Evolutionary conservation across 1,140 invertebrate species (phyloP), one percentile per base, ranked within the genome.

Genomic region (Penaeus indicus): DNA sequence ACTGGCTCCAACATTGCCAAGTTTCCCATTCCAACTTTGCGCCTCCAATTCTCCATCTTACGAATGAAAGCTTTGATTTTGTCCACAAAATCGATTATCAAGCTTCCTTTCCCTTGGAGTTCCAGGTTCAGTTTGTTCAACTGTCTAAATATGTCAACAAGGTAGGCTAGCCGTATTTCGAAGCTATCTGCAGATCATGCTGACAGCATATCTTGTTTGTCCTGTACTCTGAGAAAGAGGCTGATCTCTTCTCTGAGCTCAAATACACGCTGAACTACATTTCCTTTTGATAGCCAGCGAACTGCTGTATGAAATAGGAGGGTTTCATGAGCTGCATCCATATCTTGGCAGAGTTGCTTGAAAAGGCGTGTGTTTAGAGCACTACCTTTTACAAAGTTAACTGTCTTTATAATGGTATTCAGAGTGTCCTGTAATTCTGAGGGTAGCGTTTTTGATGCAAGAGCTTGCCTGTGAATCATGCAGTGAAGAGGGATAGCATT

Each of bases 401-500:
- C 63, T 64, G 16, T 64, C 63, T 64, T 64, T 64, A 64, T 64
- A 64, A 86, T 80, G 85, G 72, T 86, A 79, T 79, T 64, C 25
- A 86, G 85, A 79, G n/a, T 86, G 11, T 63, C 32, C 21, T 32
- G n/a, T 13, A 79, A 25, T 79, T 5, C 72, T 25, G 54, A 61
- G 72, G 72, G 85, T 78, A 86, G 85, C 0, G 61, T 0, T 80
- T 86, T 86, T 18, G 61, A 78, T 61, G 83, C 32, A 85, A 72
- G 83, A 60, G 64, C 54, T 85, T 85, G 64, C 38, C 64, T 25
- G 47, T 85, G 85, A 22, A 86, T 64, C 91, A 92, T 62, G 92
- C 91, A 92, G 90, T 93, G 91, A n/a, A 90, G 87, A 67, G 91
- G 84, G 89, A 91, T 92, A 90, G 91, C 90, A 91, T 85, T 75